These are phyloP conservation scores for Pseudopipra pipra DNA, from an alignment of 2,113 vertebrate genomes.

Conservation along the genomic window DNA sequence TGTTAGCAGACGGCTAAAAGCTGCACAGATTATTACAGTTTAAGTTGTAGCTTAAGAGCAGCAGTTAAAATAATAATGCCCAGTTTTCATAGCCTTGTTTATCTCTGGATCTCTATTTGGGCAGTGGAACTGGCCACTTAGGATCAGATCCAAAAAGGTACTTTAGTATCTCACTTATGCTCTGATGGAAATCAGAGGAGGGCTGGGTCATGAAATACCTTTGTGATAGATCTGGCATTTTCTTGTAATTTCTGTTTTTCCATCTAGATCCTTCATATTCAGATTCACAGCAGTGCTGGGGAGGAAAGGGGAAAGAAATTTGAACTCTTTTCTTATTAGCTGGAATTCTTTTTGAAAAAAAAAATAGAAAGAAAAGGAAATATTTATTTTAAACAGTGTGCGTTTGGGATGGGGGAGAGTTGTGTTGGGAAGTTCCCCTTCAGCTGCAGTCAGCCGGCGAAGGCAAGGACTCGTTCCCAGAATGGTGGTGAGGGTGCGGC, in stretches of 20 bases:
- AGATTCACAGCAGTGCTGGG: not conserved
- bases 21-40: not conserved
- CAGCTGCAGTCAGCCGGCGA: not conserved
- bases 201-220: not conserved
- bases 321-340: not conserved
- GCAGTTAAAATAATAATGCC: conserved; percentile 34
- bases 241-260: conserved; percentile 18
- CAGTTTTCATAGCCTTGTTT: conserved; percentile 19
- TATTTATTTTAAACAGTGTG: not conserved
- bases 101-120: conserved; percentile 31
- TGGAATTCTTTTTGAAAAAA: not conserved
- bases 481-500: conserved; percentile 24
- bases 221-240: not conserved
- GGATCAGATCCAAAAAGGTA: conserved; percentile 55
- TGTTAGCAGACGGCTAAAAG: not conserved
- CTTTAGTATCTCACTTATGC: conserved; percentile 31
- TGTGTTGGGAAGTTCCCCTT: conserved; percentile 43
- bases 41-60: conserved; percentile 10
- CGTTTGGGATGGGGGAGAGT: not conserved
- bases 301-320: not conserved
- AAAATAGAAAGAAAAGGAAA: not conserved
- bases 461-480: conserved; percentile 29
- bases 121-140: conserved; percentile 32
- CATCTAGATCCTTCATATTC: rapidly evolving
- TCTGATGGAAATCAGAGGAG: not conserved